Conservation (phyloP, 1,140 invertebrate species). For the Ooceraea biroi region DNA sequence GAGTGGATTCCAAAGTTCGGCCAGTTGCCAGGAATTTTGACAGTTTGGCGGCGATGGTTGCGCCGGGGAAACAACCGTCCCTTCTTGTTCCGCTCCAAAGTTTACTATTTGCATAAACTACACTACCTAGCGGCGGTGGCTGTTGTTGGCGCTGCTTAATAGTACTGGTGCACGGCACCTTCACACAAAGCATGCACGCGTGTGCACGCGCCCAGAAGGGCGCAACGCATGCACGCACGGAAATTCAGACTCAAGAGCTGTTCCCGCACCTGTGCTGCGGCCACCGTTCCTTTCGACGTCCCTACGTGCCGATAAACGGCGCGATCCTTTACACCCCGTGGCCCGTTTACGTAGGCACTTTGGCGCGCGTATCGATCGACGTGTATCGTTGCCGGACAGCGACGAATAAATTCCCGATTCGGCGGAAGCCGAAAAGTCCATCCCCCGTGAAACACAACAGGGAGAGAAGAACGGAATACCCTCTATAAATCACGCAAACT, state of each 20-base stretch:
- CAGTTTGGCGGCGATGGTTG: background rate
- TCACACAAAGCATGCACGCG: constrained; percentile 55
- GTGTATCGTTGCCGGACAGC: constrained; percentile 41
- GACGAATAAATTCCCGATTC: constrained; percentile 34
- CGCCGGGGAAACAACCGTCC: constrained; percentile 42
- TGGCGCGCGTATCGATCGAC: constrained; percentile 55
- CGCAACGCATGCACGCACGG: background rate
- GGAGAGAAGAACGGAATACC: background rate
- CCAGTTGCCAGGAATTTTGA: constrained; percentile 23
- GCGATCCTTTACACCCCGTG: constrained; percentile 33
- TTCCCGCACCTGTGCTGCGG: constrained; percentile 37
- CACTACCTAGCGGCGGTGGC: constrained; percentile 58
- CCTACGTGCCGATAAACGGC: constrained; percentile 52
- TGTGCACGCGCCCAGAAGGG: constrained; percentile 34
- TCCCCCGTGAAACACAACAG: background rate
- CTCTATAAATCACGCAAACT: constrained; percentile 32
- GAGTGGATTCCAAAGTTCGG: constrained; percentile 28
- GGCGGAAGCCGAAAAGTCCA: background rate
- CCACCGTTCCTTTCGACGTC: constrained; percentile 3
- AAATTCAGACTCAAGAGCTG: constrained; percentile 47
- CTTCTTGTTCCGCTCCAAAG: constrained; percentile 54
- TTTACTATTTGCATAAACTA: constrained; percentile 74
- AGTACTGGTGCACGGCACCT: constrained; percentile 63
- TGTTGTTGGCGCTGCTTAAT: constrained; percentile 67
- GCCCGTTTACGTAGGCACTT: constrained; percentile 60